Evolutionary conservation across 2,797 vertebrate genomes (phyloP).

Genomic region (Melopsittacus undulatus): DNA sequence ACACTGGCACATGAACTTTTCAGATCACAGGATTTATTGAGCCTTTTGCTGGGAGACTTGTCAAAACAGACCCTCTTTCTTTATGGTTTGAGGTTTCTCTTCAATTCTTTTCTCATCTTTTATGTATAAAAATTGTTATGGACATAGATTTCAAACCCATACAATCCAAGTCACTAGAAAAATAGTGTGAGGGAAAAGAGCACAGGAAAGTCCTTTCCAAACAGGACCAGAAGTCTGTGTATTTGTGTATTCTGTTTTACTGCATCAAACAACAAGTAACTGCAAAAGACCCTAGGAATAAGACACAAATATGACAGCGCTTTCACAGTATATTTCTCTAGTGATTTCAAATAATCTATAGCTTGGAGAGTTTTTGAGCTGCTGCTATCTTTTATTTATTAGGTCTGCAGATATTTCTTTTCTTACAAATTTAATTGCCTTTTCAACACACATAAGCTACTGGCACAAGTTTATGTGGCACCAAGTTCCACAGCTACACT

Average conservation of each 20-base stretch:
- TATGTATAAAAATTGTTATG: fast-evolving
- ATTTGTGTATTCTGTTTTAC: not conserved
- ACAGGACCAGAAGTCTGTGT: not conserved
- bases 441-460: not conserved
- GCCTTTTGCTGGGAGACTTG: not conserved
- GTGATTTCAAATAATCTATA: not conserved
- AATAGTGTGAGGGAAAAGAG: not conserved
- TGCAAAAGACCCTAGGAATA: not conserved
- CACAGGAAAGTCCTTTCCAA: not conserved
- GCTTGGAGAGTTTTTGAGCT: not conserved
- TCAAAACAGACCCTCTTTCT: not conserved
- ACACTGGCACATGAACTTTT: not conserved
- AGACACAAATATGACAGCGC: not conserved
- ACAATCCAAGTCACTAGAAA: not conserved
- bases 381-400: not conserved
- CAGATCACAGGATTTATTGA: not conserved
- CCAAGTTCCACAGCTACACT: not conserved
- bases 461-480: not conserved
- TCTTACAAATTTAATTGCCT: not conserved
- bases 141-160: not conserved
- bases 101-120: not conserved
- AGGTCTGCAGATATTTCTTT: not conserved
- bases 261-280: not conserved
- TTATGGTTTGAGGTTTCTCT: not conserved
- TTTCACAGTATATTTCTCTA: not conserved